Base-by-base conservation (phyloP, 2,888 invertebrate species). In the Phragmatobia fuliginosa region DNA sequence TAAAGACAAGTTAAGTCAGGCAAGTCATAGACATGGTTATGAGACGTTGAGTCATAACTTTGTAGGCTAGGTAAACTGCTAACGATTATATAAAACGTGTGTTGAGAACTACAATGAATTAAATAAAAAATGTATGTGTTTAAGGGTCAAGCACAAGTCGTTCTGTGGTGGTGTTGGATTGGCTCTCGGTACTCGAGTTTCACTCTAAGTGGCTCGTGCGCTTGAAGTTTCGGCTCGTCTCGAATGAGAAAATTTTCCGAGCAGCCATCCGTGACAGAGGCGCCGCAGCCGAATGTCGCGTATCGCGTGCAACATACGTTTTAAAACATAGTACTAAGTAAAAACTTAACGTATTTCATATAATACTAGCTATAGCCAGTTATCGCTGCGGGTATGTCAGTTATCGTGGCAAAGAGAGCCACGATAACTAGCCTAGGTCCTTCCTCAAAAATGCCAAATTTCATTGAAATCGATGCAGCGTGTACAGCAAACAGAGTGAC, bases 261-360 rank as follows among this genome's bases (percentile, higher is more conserved):
- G 86, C 90, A 87, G 82, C 90, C 87, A 86, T 83, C 87, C 91
- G 84, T 91, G 88, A 87, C 88, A 85, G 83, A 79, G 59, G 36
- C 45, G 52, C 49, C 52, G 52, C 49, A 14, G 67, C 60, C 61
- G 70, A 62, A 62, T 33, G 66, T 63, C 68, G 65, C 69, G 68
- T 67, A 70, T 71, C 58, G 66, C 74, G 56, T 60, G 65, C 68
- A 58, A 62, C 63, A 60, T 41, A 71, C 68, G 36, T 67, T 67
- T 71, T 68, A 61, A 68, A 70, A 70, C 36, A 41, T 38, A 67
- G 32, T 38, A 52, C 32, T 49, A 21, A 11, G 25, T 45, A 64
- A 21, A 18, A n/a, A 36, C 14, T 11, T 28, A 61, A 31, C 7
- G 28, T 25, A 25, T 18, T 38, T 18, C 7, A 38, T 61, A 18